phyloP scores from a whole-genome alignment of 2,797 vertebrate genomes.

The Rhabdomys pumilio region DNA sequence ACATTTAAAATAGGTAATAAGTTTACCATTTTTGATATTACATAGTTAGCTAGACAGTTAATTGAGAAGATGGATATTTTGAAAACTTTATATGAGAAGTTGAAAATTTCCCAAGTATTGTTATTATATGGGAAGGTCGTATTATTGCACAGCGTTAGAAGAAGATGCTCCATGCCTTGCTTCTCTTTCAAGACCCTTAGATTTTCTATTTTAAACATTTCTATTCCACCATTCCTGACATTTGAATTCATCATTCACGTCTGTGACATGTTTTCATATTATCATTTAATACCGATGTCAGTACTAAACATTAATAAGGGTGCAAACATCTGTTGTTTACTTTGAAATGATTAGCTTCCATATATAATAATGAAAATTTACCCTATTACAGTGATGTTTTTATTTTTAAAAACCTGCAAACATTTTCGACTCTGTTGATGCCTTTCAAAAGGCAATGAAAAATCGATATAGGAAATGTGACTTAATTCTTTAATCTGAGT shows the following conservation, averaged over 20 bases:
- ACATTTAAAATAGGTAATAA: neutral
- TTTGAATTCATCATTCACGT: conserved; percentile 88
- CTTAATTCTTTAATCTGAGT: conserved; percentile 14
- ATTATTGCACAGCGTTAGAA: conserved; percentile 52
- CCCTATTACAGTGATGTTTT: conserved; percentile 79
- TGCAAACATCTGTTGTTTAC: conserved; percentile 91
- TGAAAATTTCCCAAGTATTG: conserved; percentile 16
- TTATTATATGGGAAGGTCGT: conserved; percentile 16
- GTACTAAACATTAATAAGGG: conserved; percentile 89
- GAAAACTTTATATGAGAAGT: conserved; percentile 56
- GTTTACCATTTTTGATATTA: conserved; percentile 39
- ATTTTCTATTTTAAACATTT: conserved; percentile 85
- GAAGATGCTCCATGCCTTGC: conserved; percentile 74
- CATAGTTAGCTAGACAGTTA: conserved; percentile 12
- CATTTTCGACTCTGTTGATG: conserved; percentile 84
- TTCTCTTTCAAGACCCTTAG: conserved; percentile 63
- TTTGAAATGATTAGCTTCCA: conserved; percentile 87
- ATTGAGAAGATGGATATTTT: neutral
- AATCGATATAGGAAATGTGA: conserved; percentile 6
- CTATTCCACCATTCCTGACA: conserved; percentile 85
- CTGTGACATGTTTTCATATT: conserved; percentile 90
- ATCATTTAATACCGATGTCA: conserved; percentile 88
- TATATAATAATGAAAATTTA: conserved; percentile 87
- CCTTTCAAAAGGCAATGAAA: conserved; percentile 80
- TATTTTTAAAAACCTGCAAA: conserved; percentile 80